phyloP scores from a whole-genome alignment of 2,888 invertebrate genomes.

The Nomada ferruginata region DNA sequence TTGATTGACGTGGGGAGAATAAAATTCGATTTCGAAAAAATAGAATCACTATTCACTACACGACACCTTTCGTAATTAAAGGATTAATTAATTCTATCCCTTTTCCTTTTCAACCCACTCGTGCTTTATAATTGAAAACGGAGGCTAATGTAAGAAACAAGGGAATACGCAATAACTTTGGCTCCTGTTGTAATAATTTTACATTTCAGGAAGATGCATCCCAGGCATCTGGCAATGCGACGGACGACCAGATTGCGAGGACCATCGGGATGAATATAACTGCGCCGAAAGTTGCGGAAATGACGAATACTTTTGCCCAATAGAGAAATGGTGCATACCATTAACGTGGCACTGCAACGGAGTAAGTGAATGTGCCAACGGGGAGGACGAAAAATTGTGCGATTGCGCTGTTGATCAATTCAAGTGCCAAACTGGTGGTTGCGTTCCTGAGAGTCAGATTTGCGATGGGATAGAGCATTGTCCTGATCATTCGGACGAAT shows the following conservation, averaged over 20 bases:
- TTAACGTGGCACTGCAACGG: constrained; percentile 87
- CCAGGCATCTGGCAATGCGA: constrained; percentile 87
- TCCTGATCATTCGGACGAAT: constrained; percentile 88
- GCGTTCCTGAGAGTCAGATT: constrained; percentile 84
- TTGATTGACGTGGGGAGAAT: too few species aligned
- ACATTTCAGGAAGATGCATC: constrained; percentile 85
- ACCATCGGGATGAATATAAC: constrained; percentile 86
- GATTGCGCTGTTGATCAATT: constrained; percentile 86
- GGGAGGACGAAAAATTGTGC: constrained; percentile 87
- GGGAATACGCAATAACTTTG: not conserved
- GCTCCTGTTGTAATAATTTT: not conserved
- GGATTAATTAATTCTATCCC: too few species aligned
- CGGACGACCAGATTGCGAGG: constrained; percentile 86
- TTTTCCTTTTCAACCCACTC: too few species aligned
- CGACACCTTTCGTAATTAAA: too few species aligned
- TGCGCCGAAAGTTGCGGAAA: constrained; percentile 85
- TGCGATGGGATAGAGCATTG: constrained; percentile 88
- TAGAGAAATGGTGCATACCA: constrained; percentile 87
- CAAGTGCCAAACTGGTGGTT: constrained; percentile 87
- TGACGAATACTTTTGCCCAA: constrained; percentile 86
- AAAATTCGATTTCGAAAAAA: too few species aligned
- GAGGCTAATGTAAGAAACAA: not conserved
- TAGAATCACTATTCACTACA: too few species aligned
- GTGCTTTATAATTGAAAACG: too few species aligned
- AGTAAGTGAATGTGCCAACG: constrained; percentile 85